A percentile compares a stretch with the other conserved stretches of the same genome.
phyloP scores from a whole-genome alignment of 2,888 invertebrate genomes.

The Linyphia triangularis region DNA sequence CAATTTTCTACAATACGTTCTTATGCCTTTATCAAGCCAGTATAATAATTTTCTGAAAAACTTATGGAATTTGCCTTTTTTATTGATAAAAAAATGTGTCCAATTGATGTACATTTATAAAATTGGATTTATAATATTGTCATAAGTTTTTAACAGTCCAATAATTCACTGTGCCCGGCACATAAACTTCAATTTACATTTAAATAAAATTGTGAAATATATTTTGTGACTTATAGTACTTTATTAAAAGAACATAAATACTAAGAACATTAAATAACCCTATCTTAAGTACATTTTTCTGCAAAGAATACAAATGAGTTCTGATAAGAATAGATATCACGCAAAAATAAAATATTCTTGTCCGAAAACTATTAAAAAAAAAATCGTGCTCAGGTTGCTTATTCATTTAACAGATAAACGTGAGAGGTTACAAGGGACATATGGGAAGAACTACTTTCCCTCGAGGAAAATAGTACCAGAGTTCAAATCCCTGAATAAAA shows the following conservation, averaged over 20 bases:
- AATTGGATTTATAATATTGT: too few species aligned
- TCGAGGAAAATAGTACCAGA: not conserved
- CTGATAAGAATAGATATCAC: slow-evolving; percentile 15
- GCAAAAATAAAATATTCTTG: slow-evolving; percentile 13
- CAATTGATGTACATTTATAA: too few species aligned
- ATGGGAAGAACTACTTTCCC: not conserved
- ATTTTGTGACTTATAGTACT: too few species aligned
- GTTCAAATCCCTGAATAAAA: slow-evolving; percentile 30
- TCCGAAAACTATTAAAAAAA: slow-evolving; percentile 1
- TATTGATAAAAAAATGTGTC: too few species aligned
- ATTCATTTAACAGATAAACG: slow-evolving; percentile 17
- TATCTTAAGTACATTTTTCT: not conserved
- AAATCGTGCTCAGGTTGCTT: not conserved
- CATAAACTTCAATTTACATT: too few species aligned
- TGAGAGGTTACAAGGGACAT: slow-evolving; percentile 23
- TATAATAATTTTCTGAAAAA: too few species aligned
- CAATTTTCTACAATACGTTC: too few species aligned
- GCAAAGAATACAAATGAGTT: slow-evolving; percentile 23
- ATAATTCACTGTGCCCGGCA: too few species aligned
- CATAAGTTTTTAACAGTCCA: too few species aligned
- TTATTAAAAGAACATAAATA: not conserved
- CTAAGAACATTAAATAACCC: not conserved
- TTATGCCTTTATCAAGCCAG: too few species aligned
- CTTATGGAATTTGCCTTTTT: too few species aligned
- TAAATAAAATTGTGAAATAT: too few species aligned